Evolutionary conservation across 64 coral and sea anemone genomes (phyloP), one percentile per base, ranked within the genome.

Genomic region (Montipora capricornis): DNA sequence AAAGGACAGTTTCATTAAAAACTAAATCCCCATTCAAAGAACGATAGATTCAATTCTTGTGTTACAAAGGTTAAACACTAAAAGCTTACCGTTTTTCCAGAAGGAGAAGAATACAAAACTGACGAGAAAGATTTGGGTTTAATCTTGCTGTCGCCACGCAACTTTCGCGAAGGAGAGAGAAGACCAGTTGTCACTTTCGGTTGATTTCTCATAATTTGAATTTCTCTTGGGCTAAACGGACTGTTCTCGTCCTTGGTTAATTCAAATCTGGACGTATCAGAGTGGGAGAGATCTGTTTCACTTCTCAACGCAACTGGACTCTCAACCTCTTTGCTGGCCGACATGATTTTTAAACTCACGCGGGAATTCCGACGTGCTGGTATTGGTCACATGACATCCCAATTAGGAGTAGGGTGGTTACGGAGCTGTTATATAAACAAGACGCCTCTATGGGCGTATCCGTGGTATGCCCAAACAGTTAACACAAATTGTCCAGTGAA

Each of bases 131-230:
- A 88, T 53, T 80, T 97, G 2, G 76, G 77, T 95, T 86, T 96
- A 24, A 57, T 78, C 59, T 90, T 83, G 83, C 88, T 73, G 49
- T 95, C 93, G 12, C 88, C 83, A 8, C 73, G 81, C 76, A 64
- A 75, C 73, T 91, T 92, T 75, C 93, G 91, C 46, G 96, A 12
- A 13, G 96, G 85, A 70, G 93, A 89, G 47, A 88, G 74, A 5
- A 97, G 77, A 37, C 77, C 94, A 73, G 93, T 75, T 13, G 89
- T 47, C 77, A 92, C 24, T 89, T 87, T 89, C 12, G 92, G 82
- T 47, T 97, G 96, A 79, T 97, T 97, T 89, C 96, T 94, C 96
- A 97, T 97, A 55, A 74, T 78, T 83, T 26, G 16, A 75, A 92
- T 69, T 88, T 97, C 96, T 89, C 89, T 93, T 57, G 95, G 92